Evolutionary conservation across 2,797 vertebrate genomes (phyloP), one percentile per base, ranked within the genome.

Genomic region (Pelobates cultripes): DNA sequence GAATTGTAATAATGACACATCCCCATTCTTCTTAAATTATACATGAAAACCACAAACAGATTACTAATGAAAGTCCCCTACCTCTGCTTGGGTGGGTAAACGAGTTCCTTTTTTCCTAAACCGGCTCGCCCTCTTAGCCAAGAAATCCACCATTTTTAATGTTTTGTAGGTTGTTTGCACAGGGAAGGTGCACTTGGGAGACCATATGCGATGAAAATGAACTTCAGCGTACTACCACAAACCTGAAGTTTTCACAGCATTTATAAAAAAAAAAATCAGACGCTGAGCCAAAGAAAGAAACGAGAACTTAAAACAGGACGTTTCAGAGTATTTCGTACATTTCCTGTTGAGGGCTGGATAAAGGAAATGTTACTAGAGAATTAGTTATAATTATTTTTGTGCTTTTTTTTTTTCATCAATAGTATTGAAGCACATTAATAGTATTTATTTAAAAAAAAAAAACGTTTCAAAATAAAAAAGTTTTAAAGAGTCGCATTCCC

Each of bases 331-430:
- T 43, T 74, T 81, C 42, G 43, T 68, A 78, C 75, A 78, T 78
- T 83, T 83, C 81, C 81, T 68, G 81, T 69, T 55, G 40, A 40
- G 61, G 71, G 80, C 70, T 67, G 69, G 43, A 57, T 43, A 41
- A 70, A 70, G 75, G 73, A 81, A 81, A 70, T 41, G 57, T 3
- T 51, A 43, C 66, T 66, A 66, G n/a, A 13, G 42, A 43, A 13
- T 68, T 17, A 42, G 15, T 66, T n/a, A 63, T 15, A 4, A 67
- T 12, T 5, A 5, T 28, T 67, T 67, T 51, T 51, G 5, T 67
- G n/a, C 4, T 28, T 40, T 28, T 67, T 28, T 67, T 40, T 42
- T 67, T 42, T 6, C 64, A 60, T 4, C 28, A 28, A 28, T 28
- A 28, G 28, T 28, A 28, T 28, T 28, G 28, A 28, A 28, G 28